Evolutionary conservation across 35 echinoderm and acorn worm species (phyloP).

Genomic region (Apostichopus parvimensis): DNA sequence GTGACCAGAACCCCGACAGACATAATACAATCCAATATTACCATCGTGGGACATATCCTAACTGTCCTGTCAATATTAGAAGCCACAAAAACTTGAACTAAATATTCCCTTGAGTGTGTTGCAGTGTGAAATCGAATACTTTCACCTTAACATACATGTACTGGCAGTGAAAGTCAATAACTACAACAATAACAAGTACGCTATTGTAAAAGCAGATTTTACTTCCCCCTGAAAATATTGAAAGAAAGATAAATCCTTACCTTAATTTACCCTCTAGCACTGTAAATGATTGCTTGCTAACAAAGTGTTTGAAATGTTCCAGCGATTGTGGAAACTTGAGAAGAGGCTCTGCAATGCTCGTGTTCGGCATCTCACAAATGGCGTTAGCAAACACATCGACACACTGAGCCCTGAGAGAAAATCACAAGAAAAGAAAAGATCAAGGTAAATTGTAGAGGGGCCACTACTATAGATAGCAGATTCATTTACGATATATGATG

Average conservation of each 20-base stretch:
- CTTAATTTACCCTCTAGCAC: conserved; percentile 80
- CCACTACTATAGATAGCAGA: too few relatives aligned
- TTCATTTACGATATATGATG: too few relatives aligned
- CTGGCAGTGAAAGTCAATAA: neutral
- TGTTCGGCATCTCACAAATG: conserved; percentile 63
- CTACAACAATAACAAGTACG: neutral
- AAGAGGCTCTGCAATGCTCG: conserved; percentile 64
- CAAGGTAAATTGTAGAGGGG: too few relatives aligned
- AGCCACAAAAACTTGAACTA: neutral
- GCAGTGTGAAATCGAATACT: neutral
- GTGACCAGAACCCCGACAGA: too few relatives aligned
- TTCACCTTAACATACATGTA: neutral
- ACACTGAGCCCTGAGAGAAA: conserved; percentile 68
- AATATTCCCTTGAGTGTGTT: neutral
- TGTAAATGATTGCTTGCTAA: conserved; percentile 84
- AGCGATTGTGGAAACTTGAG: conserved; percentile 52
- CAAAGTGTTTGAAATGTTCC: conserved; percentile 84
- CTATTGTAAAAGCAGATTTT: conserved; percentile 5
- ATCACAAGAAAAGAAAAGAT: too few relatives aligned
- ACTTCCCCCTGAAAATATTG: too few relatives aligned
- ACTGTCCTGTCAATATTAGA: neutral
- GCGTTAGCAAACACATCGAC: conserved; percentile 70
- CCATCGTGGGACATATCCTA: too few relatives aligned
- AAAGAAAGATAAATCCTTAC: conserved; percentile 4
- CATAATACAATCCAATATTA: too few relatives aligned